Evolutionary conservation across 2,888 invertebrate species (phyloP).

Genomic region (Clepsis dumicolana): DNA sequence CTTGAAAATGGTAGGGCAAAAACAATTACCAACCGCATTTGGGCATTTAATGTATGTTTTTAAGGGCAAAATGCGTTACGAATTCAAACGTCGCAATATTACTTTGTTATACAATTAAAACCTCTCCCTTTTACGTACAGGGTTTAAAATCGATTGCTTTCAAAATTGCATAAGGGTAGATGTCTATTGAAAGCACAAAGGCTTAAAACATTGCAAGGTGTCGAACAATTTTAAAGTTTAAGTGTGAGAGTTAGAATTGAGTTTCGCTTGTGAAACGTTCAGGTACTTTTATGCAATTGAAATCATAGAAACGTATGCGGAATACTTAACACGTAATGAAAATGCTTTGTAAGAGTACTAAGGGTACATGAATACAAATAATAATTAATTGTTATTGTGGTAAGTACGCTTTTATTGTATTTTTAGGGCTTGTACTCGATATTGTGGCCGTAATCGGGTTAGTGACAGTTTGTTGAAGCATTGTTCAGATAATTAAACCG

Average conservation of each 20-base stretch:
- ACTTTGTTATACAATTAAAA: neutral
- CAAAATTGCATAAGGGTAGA: slow-evolving; percentile 26
- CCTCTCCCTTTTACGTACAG: neutral
- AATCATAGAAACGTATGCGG: slow-evolving; percentile 69
- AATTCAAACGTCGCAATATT: slow-evolving; percentile 31
- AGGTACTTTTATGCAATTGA: slow-evolving; percentile 42
- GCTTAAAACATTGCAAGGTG: neutral
- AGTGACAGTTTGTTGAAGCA: slow-evolving; percentile 32
- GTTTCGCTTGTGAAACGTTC: neutral
- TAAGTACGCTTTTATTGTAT: slow-evolving; percentile 46
- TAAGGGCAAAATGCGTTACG: slow-evolving; percentile 42
- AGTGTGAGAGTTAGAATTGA: neutral
- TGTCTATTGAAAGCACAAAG: neutral
- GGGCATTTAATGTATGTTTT: slow-evolving; percentile 36
- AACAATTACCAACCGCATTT: slow-evolving; percentile 13
- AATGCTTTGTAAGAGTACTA: slow-evolving; percentile 55
- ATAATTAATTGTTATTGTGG: slow-evolving; percentile 70
- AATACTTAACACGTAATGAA: slow-evolving; percentile 64
- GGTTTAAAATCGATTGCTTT: neutral
- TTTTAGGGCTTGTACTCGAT: slow-evolving; percentile 53
- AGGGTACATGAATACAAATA: slow-evolving; percentile 57
- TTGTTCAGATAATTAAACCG: slow-evolving; percentile 24
- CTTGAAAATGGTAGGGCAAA: neutral
- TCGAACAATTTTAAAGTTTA: slow-evolving; percentile 1
- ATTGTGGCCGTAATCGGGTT: slow-evolving; percentile 40